Evolutionary conservation across 2,113 vertebrate species (phyloP), one percentile per base, ranked within the genome.

Genomic region (Calyptommatus sinebrachiatus): DNA sequence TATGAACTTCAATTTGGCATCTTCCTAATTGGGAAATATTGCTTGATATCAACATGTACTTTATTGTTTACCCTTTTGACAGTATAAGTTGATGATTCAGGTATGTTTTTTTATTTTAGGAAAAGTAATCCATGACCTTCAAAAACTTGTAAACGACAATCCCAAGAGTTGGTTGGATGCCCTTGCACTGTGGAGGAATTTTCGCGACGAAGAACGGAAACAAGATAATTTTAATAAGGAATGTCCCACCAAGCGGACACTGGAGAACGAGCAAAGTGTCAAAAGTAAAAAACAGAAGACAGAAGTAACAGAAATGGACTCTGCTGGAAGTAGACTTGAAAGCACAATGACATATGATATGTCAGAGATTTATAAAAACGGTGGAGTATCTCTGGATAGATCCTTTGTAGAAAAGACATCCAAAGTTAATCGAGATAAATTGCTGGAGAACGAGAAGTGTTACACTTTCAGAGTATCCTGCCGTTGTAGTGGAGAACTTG

Each of bases 381-480:
- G 76, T 24, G 35, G 78, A 46, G 1, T 16, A 57, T 7, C 11
- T 46, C 57, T 74, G 69, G 75, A 20, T 9, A 50, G 80, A 50
- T 8, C 8, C 28, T 70, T 24, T 71, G 83, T 73, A 22, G 82
- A 82, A 71, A 66, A 76, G 28, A 24, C 61, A 68, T 22, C 48
- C 26, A 21, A 68, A 79, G 71, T n/a, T 26, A 75, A 50, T 2
- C 14, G 0, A 28, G 70, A 76, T 2, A 24, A 87, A 29, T 57
- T 72, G 24, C 0, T 1, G 69, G 60, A 0, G 0, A 7, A n/a
- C 65, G 73, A 80, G 28, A 4, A 48, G 0, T 16, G 61, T 63
- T 71, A 93, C 77, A 91, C 87, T 45, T 99, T 99, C 85, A 94
- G 98, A 90, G 95, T 99, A 67, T 97, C 95, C 65, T 98, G 98